These are phyloP conservation scores for Xenopus petersii DNA, from an alignment of 2,797 vertebrate genomes.

Conservation along the genomic window DNA sequence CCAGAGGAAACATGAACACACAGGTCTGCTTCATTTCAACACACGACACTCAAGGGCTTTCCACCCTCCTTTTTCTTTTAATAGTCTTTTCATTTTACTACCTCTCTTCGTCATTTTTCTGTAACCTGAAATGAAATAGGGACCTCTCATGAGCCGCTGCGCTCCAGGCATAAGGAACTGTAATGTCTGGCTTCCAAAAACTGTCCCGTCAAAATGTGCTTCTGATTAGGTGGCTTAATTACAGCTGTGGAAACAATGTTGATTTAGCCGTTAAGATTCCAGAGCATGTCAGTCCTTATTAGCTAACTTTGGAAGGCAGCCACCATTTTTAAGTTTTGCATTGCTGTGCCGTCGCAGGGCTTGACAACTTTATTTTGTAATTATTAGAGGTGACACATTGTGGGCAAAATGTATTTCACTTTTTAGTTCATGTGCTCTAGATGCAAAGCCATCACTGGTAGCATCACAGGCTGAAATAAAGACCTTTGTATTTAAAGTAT, in stretches of 20 bases:
- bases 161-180: conserved; percentile 81
- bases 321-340: conserved; percentile 80
- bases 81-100: conserved; percentile 66
- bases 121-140: conserved; percentile 70
- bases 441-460: conserved; percentile 57
- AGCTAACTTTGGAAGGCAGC: conserved; percentile 86
- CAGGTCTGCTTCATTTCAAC: conserved; percentile 74
- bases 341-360: conserved; percentile 65
- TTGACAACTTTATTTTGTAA: conserved; percentile 63
- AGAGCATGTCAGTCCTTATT: conserved; percentile 92
- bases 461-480: conserved; percentile 3
- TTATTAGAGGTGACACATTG: conserved; percentile 71
- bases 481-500: conserved; percentile 13
- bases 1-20: conserved; percentile 66
- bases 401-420: conserved; percentile 64
- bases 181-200: conserved; percentile 81
- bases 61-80: conserved; percentile 54
- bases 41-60: conserved; percentile 47
- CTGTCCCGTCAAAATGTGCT: conserved; percentile 94
- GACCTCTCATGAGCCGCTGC: conserved; percentile 70
- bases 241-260: conserved; percentile 99
- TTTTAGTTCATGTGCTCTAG: conserved; percentile 58
- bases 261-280: conserved; percentile 89
- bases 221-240: conserved; percentile 99
- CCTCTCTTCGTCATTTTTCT: conserved; percentile 46